Percentiles rank a stretch among this genome's conserved stretches.
These are phyloP conservation scores for Eurytoma adleriae DNA, from an alignment of 2,888 invertebrate genomes.

Conservation along the genomic window DNA sequence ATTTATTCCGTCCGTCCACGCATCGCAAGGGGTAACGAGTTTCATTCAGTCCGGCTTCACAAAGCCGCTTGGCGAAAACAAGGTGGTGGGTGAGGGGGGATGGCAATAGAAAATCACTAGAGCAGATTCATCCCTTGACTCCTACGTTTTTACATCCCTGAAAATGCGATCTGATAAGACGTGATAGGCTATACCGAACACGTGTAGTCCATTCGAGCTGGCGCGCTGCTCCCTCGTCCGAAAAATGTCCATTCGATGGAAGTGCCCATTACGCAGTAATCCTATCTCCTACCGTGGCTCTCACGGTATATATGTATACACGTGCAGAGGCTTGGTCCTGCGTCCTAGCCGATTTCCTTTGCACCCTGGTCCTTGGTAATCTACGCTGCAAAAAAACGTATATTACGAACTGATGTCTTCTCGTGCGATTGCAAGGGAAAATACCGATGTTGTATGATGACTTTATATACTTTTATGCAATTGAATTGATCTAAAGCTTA, in stretches of 20 bases:
- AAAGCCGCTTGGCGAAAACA: no score
- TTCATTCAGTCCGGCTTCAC: no score
- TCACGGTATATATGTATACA: neutral
- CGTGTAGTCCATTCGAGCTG: slow-evolving; percentile 11
- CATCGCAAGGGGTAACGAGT: no score
- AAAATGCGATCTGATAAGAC: slow-evolving; percentile 22
- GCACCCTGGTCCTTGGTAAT: neutral
- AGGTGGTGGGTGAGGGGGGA: no score
- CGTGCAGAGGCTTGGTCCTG: neutral
- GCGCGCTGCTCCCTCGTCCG: neutral
- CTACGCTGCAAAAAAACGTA: neutral
- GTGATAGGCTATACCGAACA: slow-evolving; percentile 36
- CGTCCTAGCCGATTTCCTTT: slow-evolving; percentile 23
- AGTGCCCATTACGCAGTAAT: slow-evolving; percentile 46
- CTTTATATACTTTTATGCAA: no score
- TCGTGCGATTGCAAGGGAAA: neutral
- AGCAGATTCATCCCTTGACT: slow-evolving; percentile 24
- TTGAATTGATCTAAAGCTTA: no score
- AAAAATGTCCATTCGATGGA: slow-evolving; percentile 38
- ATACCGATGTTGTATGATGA: no score
- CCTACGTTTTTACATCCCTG: slow-evolving; percentile 18
- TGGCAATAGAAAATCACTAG: slow-evolving; percentile 20
- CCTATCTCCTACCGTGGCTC: slow-evolving; percentile 17
- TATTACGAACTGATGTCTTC: slow-evolving; percentile 4
- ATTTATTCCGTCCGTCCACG: no score